Conservation (phyloP, 2,113 vertebrate species). For the Dipodomys merriami region DNA sequence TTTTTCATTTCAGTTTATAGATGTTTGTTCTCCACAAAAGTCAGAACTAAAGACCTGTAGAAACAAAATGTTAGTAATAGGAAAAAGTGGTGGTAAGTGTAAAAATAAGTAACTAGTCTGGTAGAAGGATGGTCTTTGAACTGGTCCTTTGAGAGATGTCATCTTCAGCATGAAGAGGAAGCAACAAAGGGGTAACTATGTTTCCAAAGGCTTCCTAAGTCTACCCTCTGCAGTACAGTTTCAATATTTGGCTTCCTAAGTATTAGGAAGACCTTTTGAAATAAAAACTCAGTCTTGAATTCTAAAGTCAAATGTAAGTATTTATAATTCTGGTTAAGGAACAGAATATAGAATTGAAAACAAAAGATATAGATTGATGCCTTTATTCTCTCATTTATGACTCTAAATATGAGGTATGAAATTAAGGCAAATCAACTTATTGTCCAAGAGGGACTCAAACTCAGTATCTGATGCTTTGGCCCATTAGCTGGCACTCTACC, state of each 20-base stretch:
- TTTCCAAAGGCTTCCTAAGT: not conserved
- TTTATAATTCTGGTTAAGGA: slow-evolving; percentile 9
- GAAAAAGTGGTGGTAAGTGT: not conserved
- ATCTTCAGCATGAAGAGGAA: not conserved
- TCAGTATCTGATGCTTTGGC: too few species aligned
- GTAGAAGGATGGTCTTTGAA: not conserved
- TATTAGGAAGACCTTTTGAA: slow-evolving; percentile 17
- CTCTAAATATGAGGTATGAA: not conserved
- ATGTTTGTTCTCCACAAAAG: not conserved
- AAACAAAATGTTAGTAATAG: slow-evolving; percentile 14
- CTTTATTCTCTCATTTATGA: not conserved
- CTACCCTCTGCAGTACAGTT: not conserved
- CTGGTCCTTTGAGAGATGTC: not conserved
- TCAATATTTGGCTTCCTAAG: slow-evolving; percentile 11
- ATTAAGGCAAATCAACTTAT: not conserved
- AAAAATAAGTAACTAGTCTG: not conserved
- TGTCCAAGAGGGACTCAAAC: too few species aligned
- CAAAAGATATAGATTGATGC: slow-evolving; percentile 23
- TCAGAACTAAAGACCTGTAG: slow-evolving; percentile 7
- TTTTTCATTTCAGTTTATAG: not conserved
- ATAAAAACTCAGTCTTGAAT: slow-evolving; percentile 39
- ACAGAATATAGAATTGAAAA: slow-evolving; percentile 25
- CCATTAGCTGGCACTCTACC: too few species aligned
- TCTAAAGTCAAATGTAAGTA: slow-evolving; percentile 51
- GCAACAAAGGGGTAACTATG: not conserved